Percentiles rank a stretch among this genome's conserved stretches.
Evolutionary conservation across 2,888 invertebrate species (phyloP).

Genomic region (Pycnomerus fuliginosus): DNA sequence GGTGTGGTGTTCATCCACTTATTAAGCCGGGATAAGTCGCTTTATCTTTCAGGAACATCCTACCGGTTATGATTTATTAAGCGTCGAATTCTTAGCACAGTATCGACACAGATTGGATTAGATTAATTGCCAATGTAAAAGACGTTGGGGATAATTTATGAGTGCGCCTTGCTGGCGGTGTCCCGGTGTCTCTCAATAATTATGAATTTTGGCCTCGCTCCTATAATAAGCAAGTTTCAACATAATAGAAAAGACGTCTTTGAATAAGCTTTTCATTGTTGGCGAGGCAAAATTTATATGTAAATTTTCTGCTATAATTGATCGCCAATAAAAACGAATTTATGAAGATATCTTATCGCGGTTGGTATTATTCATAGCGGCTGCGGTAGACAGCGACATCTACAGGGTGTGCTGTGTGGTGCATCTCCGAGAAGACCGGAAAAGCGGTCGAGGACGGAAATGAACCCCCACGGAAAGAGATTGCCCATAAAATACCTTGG

Average conservation of each 20-base stretch:
- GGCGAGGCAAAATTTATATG: constrained; percentile 33
- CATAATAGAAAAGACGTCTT: constrained; percentile 25
- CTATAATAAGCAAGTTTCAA: constrained; percentile 24
- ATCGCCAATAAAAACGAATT: constrained; percentile 46
- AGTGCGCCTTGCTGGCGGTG: constrained; percentile 7
- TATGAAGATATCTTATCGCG: constrained; percentile 43
- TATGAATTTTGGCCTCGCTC: constrained; percentile 24
- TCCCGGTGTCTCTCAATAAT: constrained; percentile 8
- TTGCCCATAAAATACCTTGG: constrained; percentile 39
- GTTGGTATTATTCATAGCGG: constrained; percentile 43
- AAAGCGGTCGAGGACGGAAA: constrained; percentile 33
- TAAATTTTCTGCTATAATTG: constrained; percentile 41
- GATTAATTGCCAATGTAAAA: constrained; percentile 19
- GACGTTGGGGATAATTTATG: constrained; percentile 19
- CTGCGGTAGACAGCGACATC: constrained; percentile 44
- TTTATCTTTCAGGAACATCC: constrained; percentile 16
- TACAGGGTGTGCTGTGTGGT: constrained; percentile 34
- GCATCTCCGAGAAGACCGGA: constrained; percentile 19
- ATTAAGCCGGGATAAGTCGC: too few species aligned
- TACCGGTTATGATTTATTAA: constrained; percentile 19
- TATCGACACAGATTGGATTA: constrained; percentile 19
- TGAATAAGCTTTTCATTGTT: constrained; percentile 17
- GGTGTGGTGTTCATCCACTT: too few species aligned
- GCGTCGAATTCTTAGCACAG: constrained; percentile 17
- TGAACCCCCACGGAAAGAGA: constrained; percentile 38